Base-by-base conservation (phyloP, 2,797 vertebrate genomes). In the Diceros bicornis region DNA sequence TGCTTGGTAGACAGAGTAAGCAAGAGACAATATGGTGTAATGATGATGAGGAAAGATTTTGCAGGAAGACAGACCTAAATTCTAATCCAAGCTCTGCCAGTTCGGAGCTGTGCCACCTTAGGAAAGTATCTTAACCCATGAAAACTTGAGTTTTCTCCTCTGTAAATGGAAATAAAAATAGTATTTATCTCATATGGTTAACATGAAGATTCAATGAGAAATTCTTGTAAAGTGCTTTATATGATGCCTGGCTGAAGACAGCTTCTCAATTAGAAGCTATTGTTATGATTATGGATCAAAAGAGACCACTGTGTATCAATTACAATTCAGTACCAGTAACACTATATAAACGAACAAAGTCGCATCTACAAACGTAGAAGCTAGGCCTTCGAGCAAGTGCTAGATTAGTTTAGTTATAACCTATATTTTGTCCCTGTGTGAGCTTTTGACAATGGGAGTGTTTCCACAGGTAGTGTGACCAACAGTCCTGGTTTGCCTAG, bases 81-180 rank as follows among this genome's bases (percentile, higher is more conserved):
- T 94, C 47, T 96, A 90, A 94, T n/a, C 64, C 34, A 77, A 27
- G 7, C 13, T 61, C 61, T 62, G 44, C 68, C 41, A 17, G 32
- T 61, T 62, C 68, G 57, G 17, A 89, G 17, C 59, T 66, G 41
- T 5, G 52, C 17, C n/a, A 91, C 12, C 4, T 50, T 93, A 64
- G 57, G 41, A 96, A 83, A 83, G 8, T 29, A 74, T 66, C n/a
- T 75, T 64, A 74, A 79, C 17, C n/a, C 14, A 25, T 9, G 13
- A 52, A 62, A 69, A 88, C 62, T 64, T 89, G 62, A 62, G n/a
- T 72, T 94, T 96, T 94, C 27, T 89, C n/a, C 18, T 72, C 34
- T 81, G 27, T 82, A 94, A 69, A 74, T 95, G 37, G 69, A 96
- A 96, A 77, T 92, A 89, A 94, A 85, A 86, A 64, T 61, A 44